Evolutionary conservation across 2,113 vertebrate species (phyloP), one percentile per base, ranked within the genome.

Genomic region (Seriola aureovittata): DNA sequence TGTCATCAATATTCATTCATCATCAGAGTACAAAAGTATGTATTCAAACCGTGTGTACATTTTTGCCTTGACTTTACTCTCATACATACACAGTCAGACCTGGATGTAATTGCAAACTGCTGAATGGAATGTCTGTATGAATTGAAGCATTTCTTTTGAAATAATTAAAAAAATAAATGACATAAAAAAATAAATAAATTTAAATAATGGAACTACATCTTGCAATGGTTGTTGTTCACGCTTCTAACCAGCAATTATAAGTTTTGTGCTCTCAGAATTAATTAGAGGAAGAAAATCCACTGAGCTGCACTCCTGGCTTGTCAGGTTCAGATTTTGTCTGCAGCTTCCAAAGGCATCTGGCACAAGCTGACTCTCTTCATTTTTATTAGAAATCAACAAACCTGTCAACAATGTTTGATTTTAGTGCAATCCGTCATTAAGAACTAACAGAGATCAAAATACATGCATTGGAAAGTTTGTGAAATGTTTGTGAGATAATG

Each of bases 81-180:
- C 14, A 9, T 34, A 6, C 21, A 40, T 57, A 32, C 0, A 63
- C 2, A 0, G 0, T 42, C 10, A 23, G 23, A 0, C 29, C 40
- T 42, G 8, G 29, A 44, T 69, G 38, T 36, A 25, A 21, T 3
- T 60, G 25, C 64, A 50, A 21, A 50, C 1, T 21, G 54, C 13
- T 10, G 14, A 9, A 36, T 1, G 36, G 34, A 75, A 44, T n/a
- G 19, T 1, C 19, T 34, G 42, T 62, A 50, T 29, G 29, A 29
- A n/a, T 62, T 17, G 2, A 32, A 8, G 42, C 21, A 46, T 60
- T 74, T 34, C 3, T 1, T 46, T 32, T 46, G 9, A 6, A 36
- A 50, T 38, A 1, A 50, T 10, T 48, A 0, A 10, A 29, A 29
- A 17, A 17, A 5, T 48, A 17, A 48, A 3, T 12, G 36, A 0